These are phyloP conservation scores for Penelope pileata DNA, from an alignment of 2,113 vertebrate genomes.

Conservation along the genomic window DNA sequence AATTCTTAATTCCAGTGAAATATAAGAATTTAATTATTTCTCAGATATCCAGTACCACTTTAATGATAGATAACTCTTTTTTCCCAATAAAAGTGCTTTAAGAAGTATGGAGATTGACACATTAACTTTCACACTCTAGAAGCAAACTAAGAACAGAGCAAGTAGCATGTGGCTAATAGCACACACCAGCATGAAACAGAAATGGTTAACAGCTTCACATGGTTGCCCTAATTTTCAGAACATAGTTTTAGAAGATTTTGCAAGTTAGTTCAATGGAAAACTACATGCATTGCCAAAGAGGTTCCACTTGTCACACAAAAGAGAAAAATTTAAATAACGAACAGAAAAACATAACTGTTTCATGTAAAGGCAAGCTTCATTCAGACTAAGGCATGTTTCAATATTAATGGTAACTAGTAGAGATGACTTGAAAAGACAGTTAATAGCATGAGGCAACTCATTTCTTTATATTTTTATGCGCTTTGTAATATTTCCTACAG, in stretches of 20 bases:
- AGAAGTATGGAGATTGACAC: background rate
- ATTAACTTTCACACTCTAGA: background rate
- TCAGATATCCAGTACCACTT: background rate
- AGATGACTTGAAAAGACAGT: background rate
- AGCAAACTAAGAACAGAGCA: background rate
- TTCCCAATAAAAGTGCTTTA: background rate
- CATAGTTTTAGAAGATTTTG: background rate
- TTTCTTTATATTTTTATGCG: background rate
- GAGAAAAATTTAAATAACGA: background rate
- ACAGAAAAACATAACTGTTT: background rate
- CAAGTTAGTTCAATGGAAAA: background rate
- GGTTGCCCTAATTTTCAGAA: background rate
- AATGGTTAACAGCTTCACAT: background rate
- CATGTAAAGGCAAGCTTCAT: background rate
- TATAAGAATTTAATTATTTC: background rate
- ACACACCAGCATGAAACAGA: background rate
- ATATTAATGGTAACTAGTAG: background rate
- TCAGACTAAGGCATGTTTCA: background rate
- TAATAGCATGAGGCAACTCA: background rate
- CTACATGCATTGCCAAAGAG: background rate
- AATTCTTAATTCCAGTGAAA: background rate
- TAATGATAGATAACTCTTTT: background rate
- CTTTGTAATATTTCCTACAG: background rate
- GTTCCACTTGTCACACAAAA: background rate
- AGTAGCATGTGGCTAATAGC: background rate